Conservation (phyloP, 2,113 vertebrate species). For the Varanus komodoensis region DNA sequence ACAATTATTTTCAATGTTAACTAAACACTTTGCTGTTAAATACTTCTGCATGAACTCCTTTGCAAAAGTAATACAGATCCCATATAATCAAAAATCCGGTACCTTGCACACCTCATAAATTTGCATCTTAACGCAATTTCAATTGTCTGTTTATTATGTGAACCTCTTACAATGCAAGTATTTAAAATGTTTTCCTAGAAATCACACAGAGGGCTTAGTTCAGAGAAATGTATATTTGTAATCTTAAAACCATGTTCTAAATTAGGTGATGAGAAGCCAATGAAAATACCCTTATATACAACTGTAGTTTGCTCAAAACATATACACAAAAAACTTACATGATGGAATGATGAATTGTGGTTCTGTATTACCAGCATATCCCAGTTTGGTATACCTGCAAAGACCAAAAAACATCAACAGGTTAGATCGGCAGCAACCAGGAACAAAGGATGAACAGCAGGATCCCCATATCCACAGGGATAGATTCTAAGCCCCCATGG, state of each 20-base stretch:
- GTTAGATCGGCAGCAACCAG: constrained; percentile 16
- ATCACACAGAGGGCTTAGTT: background rate
- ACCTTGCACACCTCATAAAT: background rate
- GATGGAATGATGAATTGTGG: constrained; percentile 99
- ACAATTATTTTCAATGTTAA: background rate
- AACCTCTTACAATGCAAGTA: background rate
- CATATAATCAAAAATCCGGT: background rate
- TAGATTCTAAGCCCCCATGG: no score
- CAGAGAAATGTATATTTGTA: background rate
- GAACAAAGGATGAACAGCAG: background rate
- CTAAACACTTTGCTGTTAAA: background rate
- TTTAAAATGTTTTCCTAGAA: background rate
- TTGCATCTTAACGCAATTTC: background rate
- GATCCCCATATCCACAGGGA: no score
- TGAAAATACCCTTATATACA: background rate
- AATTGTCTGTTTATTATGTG: background rate
- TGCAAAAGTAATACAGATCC: background rate
- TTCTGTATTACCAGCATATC: constrained; percentile 98
- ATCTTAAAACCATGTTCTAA: background rate
- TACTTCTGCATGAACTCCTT: background rate
- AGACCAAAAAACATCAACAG: constrained; percentile 36
- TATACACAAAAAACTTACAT: constrained; percentile 84
- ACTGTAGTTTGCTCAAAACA: background rate
- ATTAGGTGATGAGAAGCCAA: background rate
- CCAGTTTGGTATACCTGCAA: constrained; percentile 95